phyloP scores from a whole-genome alignment of 2,113 vertebrate genomes.

The Tonatia bakeri region DNA sequence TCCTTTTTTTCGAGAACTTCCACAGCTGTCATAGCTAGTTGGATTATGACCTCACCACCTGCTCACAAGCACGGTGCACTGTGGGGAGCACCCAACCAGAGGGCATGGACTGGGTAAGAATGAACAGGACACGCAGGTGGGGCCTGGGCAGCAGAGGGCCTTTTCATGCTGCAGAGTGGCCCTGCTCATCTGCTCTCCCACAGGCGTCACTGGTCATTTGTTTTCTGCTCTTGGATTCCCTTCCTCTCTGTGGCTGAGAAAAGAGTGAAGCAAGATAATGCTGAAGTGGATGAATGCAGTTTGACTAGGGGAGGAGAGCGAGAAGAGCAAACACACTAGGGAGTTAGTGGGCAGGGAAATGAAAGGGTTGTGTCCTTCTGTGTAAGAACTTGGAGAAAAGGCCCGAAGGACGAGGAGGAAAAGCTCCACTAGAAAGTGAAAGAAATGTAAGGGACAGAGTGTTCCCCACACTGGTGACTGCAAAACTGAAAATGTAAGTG shows the following conservation, averaged over 20 bases:
- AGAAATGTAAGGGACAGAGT: not conserved
- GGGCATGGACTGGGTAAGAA: not conserved
- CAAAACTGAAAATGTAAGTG: not conserved
- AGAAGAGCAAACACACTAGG: not conserved
- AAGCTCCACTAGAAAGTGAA: not conserved
- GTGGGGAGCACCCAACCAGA: not conserved
- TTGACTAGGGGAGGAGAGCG: not conserved
- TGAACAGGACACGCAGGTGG: rapidly evolving
- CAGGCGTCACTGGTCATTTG: not conserved
- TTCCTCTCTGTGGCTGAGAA: too few species aligned
- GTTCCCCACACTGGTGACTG: not conserved
- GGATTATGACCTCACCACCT: not conserved
- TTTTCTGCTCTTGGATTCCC: not conserved
- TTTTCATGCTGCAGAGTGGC: too few species aligned
- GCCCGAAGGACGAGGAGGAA: not conserved
- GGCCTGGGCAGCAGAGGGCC: not conserved
- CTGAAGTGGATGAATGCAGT: not conserved
- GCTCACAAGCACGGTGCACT: not conserved
- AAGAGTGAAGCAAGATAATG: not conserved
- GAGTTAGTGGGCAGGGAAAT: not conserved
- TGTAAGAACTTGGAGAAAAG: not conserved
- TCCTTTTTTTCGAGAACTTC: not conserved
- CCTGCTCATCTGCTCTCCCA: not conserved
- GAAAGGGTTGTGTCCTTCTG: not conserved
- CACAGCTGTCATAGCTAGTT: not conserved